Conservation (phyloP, 2,888 invertebrate species). For the Cephus sareptanus region DNA sequence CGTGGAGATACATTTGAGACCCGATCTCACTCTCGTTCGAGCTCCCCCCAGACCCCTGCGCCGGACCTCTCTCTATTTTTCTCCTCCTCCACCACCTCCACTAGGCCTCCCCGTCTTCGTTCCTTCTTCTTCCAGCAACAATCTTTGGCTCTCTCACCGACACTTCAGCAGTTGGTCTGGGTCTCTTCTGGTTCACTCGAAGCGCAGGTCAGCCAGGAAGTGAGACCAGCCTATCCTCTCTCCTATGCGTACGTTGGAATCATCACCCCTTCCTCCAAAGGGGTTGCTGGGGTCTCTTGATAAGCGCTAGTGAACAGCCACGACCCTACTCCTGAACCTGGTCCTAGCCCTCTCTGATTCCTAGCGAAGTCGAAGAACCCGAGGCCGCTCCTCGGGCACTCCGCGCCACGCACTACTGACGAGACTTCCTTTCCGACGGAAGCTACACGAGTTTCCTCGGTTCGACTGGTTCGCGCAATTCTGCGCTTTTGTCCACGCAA, state of each 20-base stretch:
- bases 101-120: neutral
- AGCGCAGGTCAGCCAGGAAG: neutral
- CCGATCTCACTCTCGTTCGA: neutral
- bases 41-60: neutral
- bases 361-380: constrained; percentile 5
- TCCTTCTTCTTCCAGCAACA: neutral
- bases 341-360: neutral
- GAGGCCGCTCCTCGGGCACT: neutral
- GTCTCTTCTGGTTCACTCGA: neutral
- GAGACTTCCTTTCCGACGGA: constrained; percentile 7
- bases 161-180: neutral
- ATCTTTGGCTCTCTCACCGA: neutral
- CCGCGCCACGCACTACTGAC: constrained; percentile 6
- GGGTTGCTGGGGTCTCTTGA: neutral
- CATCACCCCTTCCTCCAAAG: constrained; percentile 34
- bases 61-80: neutral
- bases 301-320: neutral
- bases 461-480: constrained; percentile 38
- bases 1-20: constrained; percentile 25
- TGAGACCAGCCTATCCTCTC: constrained; percentile 2
- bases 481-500: constrained; percentile 58
- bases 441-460: constrained; percentile 12
- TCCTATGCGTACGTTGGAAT: constrained; percentile 58
- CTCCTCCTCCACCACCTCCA: neutral
- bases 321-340: neutral